Evolutionary conservation across 2,888 invertebrate species (phyloP), one percentile per base, ranked within the genome.

Genomic region (Polyploca ridens): DNA sequence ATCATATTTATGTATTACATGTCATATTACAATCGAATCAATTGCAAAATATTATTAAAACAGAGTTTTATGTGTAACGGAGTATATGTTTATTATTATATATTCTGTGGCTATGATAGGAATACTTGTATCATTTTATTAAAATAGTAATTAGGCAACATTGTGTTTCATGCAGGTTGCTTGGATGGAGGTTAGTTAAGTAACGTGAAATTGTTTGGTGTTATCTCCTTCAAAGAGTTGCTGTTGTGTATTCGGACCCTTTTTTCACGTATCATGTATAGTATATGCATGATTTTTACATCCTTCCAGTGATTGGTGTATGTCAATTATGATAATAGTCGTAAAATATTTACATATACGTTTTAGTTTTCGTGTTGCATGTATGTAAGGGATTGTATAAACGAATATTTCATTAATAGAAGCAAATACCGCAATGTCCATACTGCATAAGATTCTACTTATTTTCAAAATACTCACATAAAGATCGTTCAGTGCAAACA

Each of bases 151-250:
- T 54, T 44, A 64, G 66, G 66, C 16, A 64, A 63, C 68, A 69
- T 77, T 84, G 77, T 77, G 78, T 88, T 92, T 88, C 83, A 84
- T 75, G 89, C 95, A 95, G 95, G 95, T 95, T 89, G 95, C 95
- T 91, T 95, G 95, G 95, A 95, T 94, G 87, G 95, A 95, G 95
- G 95, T 95, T 89, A 95, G 95, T 95, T 82, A 72, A 70, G 74
- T 69, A 74, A 72, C 71, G 70, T 76, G 73, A 74, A n/a, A 77
- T 74, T 80, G 78, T 85, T 86, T 83, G 84, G 81, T 85, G 85
- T 83, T 84, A 72, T 77, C 73, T 71, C 68, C 67, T 77, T 78
- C 76, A 75, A 69, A 71, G 69, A 70, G 70, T 82, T 68, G 73
- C 69, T 84, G 84, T 84, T 82, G 81, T 87, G 76, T 71, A 19